Base-by-base conservation (phyloP, 1,140 invertebrate species). In the Drosophila ambigua region DNA sequence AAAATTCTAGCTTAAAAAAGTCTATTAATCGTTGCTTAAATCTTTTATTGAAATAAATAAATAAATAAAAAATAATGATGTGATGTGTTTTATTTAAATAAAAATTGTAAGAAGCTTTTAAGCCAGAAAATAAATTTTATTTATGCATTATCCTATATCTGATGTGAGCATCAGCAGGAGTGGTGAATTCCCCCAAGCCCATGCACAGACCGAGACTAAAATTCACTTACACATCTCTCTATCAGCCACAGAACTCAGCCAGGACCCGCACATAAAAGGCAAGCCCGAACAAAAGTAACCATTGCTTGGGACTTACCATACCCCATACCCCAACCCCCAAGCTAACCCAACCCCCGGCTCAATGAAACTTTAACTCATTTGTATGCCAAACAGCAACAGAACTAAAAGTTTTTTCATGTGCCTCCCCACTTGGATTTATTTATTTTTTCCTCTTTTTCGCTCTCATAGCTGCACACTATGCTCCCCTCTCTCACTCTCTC, bases 371-470 rank as follows among this genome's bases (percentile, higher is more conserved):
- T 82, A 88, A 88, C 79, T 87, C 83, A 87, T 87, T 87, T 87
- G 83, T 87, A 87, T 87, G 83, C 83, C 79, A 88, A 87, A 79
- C 83, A 87, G 83, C 79, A 83, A 71, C 48, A 61, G 66, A 87
- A 89, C 83, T 87, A 88, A 87, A 87, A 87, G 83, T 87, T 87
- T 88, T 77, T 83, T 77, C 78, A 71, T 79, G 69, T 82, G 75
- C 79, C 78, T 62, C 58, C 41, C 65, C 45, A 80, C 66, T 72
- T 79, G 63, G 63, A 55, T 65, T 73, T 71, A 71, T 71, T 69
- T 71, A 55, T 65, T 74, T 74, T 58, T 20, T 20, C 20, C 20
- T 51, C 52, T 74, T 43, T 65, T 69, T 54, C 15, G 8, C 15
- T 8, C 28, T 31, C 28, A 31, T 31, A 31, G 8, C 2, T 31